Percentiles rank a stretch among this genome's conserved stretches.
phyloP scores from a whole-genome alignment of 2,888 invertebrate genomes.

The Chrysomela aeneicollis region DNA sequence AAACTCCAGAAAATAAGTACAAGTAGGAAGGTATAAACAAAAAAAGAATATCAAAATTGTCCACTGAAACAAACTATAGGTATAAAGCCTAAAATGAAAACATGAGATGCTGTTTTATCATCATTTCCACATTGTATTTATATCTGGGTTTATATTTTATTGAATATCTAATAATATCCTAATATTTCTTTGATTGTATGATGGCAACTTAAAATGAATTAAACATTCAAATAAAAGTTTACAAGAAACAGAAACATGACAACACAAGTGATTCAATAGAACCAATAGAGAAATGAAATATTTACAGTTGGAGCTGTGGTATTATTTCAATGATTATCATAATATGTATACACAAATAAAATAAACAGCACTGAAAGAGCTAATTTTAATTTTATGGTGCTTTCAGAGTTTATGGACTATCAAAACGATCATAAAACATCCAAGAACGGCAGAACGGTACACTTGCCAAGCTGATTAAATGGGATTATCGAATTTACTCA shows the following conservation, averaged over 20 bases:
- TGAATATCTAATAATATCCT: no score
- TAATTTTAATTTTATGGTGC: conserved; percentile 37
- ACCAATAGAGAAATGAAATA: neutral
- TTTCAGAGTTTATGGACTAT: conserved; percentile 35
- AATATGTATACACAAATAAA: conserved; percentile 14
- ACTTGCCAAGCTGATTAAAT: conserved; percentile 12
- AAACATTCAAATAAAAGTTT: neutral
- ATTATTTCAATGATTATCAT: neutral
- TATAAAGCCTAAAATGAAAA: no score
- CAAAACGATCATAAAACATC: conserved; percentile 34
- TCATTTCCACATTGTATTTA: no score
- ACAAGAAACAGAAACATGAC: neutral
- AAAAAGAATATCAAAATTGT: no score
- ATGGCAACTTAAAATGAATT: neutral
- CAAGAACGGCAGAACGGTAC: conserved; percentile 4
- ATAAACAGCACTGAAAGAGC: conserved; percentile 32
- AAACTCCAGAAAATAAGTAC: no score
- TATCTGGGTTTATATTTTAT: no score
- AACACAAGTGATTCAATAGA: neutral
- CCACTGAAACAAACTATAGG: no score
- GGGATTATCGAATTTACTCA: conserved; percentile 9
- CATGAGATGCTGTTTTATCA: no score
- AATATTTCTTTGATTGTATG: neutral
- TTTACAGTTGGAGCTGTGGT: neutral
- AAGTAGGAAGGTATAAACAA: no score